These are phyloP conservation scores for Drosophila fulvimacula DNA, from an alignment of 2,888 invertebrate species.

Conservation along the genomic window DNA sequence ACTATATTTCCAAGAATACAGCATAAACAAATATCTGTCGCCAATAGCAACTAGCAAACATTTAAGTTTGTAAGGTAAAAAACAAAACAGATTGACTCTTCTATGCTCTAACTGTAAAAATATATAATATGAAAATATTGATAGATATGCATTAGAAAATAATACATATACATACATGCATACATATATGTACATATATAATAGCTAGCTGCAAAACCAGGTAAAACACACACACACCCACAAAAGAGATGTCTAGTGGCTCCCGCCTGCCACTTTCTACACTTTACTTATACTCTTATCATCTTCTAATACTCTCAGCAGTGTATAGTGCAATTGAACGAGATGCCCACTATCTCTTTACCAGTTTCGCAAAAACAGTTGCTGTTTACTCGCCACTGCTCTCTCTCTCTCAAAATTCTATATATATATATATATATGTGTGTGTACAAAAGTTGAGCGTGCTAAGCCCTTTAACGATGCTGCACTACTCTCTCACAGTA, in stretches of 20 bases:
- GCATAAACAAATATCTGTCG: constrained; percentile 28
- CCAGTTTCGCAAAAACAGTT: not conserved
- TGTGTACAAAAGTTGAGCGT: not conserved
- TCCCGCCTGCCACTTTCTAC: not conserved
- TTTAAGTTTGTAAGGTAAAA: not conserved
- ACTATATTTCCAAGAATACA: too few relatives aligned
- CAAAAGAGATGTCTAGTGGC: too few relatives aligned
- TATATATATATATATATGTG: not conserved
- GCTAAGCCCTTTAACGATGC: too few relatives aligned
- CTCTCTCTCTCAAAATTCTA: constrained; percentile 1
- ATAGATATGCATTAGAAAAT: too few relatives aligned
- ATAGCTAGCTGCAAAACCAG: not conserved
- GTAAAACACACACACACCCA: too few relatives aligned
- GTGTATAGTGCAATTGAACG: not conserved
- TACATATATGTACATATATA: too few relatives aligned
- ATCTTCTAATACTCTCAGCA: constrained; percentile 1
- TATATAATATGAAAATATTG: too few relatives aligned
- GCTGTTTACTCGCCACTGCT: not conserved
- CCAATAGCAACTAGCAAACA: constrained; percentile 23
- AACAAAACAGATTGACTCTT: not conserved
- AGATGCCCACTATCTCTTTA: constrained; percentile 1
- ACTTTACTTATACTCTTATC: not conserved
- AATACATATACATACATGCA: too few relatives aligned
- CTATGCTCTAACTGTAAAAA: not conserved
- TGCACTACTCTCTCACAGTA: too few relatives aligned